Evolutionary conservation across 2,113 vertebrate genomes (phyloP).

Genomic region (Thymallus thymallus): DNA sequence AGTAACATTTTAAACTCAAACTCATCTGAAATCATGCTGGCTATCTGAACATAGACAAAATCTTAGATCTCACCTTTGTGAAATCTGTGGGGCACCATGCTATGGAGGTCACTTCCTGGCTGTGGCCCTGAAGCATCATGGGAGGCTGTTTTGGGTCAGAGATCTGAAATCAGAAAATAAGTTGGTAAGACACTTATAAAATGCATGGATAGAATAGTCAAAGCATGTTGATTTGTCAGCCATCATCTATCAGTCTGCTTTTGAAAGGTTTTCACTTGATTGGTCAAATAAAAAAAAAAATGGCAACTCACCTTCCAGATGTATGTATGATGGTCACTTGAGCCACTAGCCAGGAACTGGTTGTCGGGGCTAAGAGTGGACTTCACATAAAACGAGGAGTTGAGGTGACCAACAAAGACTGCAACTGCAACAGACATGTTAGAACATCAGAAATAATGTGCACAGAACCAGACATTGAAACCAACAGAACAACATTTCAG

Average conservation of each 20-base stretch:
- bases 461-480: not conserved
- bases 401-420: slow-evolving; percentile 88
- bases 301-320: slow-evolving; percentile 88
- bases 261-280: not conserved
- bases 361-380: slow-evolving; percentile 90
- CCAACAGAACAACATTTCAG: not conserved
- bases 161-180: slow-evolving; percentile 70
- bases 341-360: slow-evolving; percentile 93
- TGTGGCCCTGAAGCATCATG: slow-evolving; percentile 84
- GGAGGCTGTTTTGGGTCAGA: slow-evolving; percentile 81
- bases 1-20: not conserved
- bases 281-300: not conserved
- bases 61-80: slow-evolving; percentile 79
- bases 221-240: not conserved
- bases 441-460: not conserved
- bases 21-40: not conserved
- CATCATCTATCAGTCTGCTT: not conserved
- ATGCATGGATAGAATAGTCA: not conserved
- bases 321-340: slow-evolving; percentile 85
- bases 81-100: slow-evolving; percentile 95
- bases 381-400: slow-evolving; percentile 94
- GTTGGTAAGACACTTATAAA: slow-evolving; percentile 3
- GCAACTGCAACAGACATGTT: slow-evolving; percentile 73
- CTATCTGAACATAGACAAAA: not conserved
- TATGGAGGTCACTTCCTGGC: slow-evolving; percentile 93